A percentile compares a stretch with the other conserved stretches of the same genome.
These are phyloP conservation scores for Cyrtorhinus lividipennis DNA, from an alignment of 1,140 invertebrate species.

Conservation along the genomic window DNA sequence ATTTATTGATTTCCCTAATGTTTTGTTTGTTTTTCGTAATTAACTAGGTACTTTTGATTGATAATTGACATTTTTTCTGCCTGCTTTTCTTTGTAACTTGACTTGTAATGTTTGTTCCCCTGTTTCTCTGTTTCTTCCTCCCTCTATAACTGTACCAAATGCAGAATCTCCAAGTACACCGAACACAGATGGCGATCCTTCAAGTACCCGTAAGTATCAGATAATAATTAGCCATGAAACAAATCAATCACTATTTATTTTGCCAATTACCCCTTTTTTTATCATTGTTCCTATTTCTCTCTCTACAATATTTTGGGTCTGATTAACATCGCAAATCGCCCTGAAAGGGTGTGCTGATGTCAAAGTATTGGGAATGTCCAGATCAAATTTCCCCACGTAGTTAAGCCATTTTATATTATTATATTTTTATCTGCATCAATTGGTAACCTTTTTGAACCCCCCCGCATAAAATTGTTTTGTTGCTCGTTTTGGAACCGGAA, in stretches of 20 bases:
- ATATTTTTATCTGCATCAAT: too few relatives aligned
- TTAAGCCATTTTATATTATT: too few relatives aligned
- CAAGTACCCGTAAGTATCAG: slow-evolving; percentile 39
- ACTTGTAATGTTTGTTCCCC: slow-evolving; percentile 16
- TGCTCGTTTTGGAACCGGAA: too few relatives aligned
- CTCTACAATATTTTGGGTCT: too few relatives aligned
- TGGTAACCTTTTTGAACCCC: too few relatives aligned
- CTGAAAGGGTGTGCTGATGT: too few relatives aligned
- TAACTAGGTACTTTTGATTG: neutral
- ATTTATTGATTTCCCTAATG: slow-evolving; percentile 22
- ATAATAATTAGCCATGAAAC: too few relatives aligned
- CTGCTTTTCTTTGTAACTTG: slow-evolving; percentile 17
- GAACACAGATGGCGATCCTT: slow-evolving; percentile 38
- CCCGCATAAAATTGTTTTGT: too few relatives aligned
- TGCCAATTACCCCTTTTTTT: slow-evolving; percentile 2
- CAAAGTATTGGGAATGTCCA: too few relatives aligned
- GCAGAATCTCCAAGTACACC: slow-evolving; percentile 39
- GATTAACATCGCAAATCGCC: too few relatives aligned
- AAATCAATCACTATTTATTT: too few relatives aligned
- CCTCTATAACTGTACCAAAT: slow-evolving; percentile 19
- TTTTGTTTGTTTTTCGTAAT: neutral
- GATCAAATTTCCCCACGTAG: too few relatives aligned
- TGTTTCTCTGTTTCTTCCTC: slow-evolving; percentile 27
- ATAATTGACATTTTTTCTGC: slow-evolving; percentile 4
- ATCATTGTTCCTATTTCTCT: slow-evolving; percentile 18